Percentiles rank a stretch among this genome's conserved stretches.
phyloP scores from a whole-genome alignment of 2,888 invertebrate genomes.

The Aphidoletes aphidimyza region DNA sequence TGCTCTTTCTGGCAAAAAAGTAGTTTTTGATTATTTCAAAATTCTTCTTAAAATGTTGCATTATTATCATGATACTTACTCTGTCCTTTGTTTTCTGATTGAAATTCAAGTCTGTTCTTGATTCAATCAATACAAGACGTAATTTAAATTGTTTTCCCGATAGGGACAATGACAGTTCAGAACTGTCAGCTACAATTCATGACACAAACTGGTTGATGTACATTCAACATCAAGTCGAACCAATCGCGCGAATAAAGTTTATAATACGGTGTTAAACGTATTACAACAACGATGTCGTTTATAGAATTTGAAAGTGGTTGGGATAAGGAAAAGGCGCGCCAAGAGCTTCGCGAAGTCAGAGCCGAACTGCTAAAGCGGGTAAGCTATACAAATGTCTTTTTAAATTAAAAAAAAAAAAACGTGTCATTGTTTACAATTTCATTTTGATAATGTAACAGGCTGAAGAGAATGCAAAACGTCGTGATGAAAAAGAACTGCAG shows the following conservation, averaged over 20 bases:
- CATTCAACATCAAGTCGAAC: no score
- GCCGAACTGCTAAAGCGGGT: constrained; percentile 62
- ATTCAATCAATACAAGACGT: no score
- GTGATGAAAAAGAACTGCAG: constrained; percentile 60
- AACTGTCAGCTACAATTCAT: no score
- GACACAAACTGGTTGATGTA: no score
- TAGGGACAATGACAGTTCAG: no score
- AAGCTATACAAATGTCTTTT: constrained; percentile 15
- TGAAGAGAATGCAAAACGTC: constrained; percentile 60
- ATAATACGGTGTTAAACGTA: background rate
- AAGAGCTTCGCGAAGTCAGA: constrained; percentile 62
- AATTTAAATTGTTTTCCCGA: no score
- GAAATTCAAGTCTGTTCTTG: no score
- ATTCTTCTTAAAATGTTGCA: no score
- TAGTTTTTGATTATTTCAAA: no score
- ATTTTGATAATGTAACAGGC: constrained; percentile 60
- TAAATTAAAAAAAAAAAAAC: background rate
- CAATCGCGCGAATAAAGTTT: background rate
- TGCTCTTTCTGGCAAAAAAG: no score
- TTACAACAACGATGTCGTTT: constrained; percentile 59
- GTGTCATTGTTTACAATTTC: constrained; percentile 1
- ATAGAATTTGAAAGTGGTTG: constrained; percentile 63
- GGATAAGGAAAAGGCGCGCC: constrained; percentile 62
- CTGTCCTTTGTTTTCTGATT: no score
- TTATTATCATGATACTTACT: no score